phyloP scores from a whole-genome alignment of 2,113 vertebrate species.

The Calidris pygmaea region DNA sequence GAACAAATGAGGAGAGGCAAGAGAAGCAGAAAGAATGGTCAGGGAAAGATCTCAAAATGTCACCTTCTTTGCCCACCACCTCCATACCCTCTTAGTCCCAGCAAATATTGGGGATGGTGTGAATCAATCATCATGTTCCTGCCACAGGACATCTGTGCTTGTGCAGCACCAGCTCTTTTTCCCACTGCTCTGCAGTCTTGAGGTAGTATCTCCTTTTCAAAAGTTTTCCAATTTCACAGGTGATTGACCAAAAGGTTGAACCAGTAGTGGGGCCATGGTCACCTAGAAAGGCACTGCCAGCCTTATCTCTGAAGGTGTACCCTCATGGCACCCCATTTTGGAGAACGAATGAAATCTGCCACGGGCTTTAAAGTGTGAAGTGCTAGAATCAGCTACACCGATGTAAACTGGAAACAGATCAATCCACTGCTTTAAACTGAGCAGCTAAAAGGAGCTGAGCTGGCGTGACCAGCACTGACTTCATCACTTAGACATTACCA shows the following conservation, averaged over 20 bases:
- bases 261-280: neutral
- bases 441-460: neutral
- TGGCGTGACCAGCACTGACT: neutral
- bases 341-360: neutral
- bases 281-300: neutral
- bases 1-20: neutral
- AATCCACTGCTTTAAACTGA: neutral
- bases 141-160: neutral
- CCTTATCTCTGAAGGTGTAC: neutral
- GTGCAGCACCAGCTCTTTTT: neutral
- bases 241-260: neutral
- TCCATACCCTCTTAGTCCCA: neutral
- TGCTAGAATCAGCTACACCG: neutral
- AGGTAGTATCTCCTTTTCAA: neutral
- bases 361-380: neutral
- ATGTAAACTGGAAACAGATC: neutral
- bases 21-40: neutral
- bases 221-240: neutral
- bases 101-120: neutral
- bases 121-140: neutral
- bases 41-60: neutral
- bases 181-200: neutral
- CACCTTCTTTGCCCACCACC: neutral
- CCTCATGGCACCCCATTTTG: neutral
- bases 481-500: neutral